Conservation (phyloP, 2,113 vertebrate species). For the Scatophagus argus region DNA sequence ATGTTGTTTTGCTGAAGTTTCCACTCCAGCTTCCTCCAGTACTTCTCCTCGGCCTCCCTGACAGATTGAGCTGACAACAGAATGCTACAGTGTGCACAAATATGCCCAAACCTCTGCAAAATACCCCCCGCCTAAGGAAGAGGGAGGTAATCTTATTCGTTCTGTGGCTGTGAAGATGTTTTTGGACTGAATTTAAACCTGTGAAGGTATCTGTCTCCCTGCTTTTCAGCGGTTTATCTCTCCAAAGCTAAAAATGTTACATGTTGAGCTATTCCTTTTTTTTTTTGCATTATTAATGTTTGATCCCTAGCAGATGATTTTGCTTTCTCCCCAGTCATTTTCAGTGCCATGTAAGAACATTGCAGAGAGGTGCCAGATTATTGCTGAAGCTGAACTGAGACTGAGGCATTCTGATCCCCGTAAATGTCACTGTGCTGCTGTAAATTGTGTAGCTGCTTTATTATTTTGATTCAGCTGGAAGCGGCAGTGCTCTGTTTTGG, state of each 20-base stretch:
- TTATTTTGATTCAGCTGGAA: background rate
- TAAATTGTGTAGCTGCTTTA: background rate
- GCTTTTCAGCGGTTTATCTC: background rate
- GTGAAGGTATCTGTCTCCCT: background rate
- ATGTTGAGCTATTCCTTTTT: conserved; percentile 5
- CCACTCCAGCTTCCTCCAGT: too few species aligned
- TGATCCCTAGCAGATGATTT: background rate
- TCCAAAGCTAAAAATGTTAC: background rate
- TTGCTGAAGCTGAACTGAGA: conserved; percentile 15
- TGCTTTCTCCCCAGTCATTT: conserved; percentile 3
- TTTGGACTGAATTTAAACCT: background rate
- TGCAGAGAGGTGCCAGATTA: background rate
- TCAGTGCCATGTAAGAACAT: background rate
- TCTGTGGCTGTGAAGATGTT: background rate
- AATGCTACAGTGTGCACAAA: conserved; percentile 39
- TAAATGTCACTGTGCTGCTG: background rate
- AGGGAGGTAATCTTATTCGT: background rate
- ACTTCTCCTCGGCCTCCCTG: too few species aligned
- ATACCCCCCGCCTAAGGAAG: background rate
- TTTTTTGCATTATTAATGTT: background rate
- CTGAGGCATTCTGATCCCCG: conserved; percentile 4
- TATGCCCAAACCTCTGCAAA: conserved; percentile 8
- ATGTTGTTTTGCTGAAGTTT: too few species aligned
- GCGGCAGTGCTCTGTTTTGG: conserved; percentile 6
- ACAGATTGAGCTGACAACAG: conserved; percentile 34